Evolutionary conservation across 2,797 vertebrate genomes (phyloP).

Genomic region (Falco columbarius): DNA sequence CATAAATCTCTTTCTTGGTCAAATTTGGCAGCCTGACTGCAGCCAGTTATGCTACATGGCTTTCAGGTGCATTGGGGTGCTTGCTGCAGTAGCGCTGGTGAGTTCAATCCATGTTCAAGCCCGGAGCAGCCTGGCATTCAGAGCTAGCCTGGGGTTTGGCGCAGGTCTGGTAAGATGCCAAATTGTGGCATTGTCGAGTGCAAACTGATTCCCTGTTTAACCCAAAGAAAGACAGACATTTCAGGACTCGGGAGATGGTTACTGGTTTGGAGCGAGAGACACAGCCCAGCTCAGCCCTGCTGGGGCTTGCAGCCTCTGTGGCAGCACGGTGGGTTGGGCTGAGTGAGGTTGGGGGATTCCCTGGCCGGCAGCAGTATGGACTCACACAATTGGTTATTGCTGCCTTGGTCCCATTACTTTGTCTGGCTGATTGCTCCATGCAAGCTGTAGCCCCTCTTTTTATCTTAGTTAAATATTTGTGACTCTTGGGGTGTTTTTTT

Average conservation of each 20-base stretch:
- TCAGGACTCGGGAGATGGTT: background rate
- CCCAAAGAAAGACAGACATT: background rate
- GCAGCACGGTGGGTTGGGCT: background rate
- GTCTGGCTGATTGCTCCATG: background rate
- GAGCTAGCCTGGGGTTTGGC: background rate
- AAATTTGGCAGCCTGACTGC: background rate
- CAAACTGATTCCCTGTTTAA: background rate
- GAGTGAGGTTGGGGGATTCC: background rate
- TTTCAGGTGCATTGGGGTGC: background rate
- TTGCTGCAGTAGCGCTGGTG: background rate
- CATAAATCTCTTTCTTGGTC: background rate
- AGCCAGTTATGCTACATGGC: rapidly evolving
- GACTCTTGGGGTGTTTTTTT: background rate
- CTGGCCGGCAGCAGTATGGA: background rate
- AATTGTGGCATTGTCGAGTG: rapidly evolving
- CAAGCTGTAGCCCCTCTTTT: background rate
- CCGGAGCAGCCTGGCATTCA: background rate
- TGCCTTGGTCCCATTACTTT: background rate
- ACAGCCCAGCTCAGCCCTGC: background rate
- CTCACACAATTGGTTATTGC: background rate
- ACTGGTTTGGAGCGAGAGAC: background rate
- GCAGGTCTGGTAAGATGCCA: rapidly evolving
- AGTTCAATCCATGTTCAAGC: background rate
- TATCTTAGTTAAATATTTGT: background rate
- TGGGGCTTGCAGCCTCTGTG: background rate